phyloP scores from a whole-genome alignment of 2,113 vertebrate species.

The Butorides virescens region DNA sequence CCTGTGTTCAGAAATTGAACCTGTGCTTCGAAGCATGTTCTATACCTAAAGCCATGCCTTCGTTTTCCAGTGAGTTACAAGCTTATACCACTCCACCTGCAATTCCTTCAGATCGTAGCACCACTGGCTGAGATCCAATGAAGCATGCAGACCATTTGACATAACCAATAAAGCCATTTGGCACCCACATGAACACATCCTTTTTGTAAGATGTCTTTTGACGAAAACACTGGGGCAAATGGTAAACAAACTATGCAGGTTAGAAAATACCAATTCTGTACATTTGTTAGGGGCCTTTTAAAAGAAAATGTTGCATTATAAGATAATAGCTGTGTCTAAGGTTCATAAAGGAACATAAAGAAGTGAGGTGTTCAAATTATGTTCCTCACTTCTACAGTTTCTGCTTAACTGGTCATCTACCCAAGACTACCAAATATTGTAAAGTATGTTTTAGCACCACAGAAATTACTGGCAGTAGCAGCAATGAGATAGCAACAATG shows the following conservation, averaged over 20 bases:
- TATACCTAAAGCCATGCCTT: not conserved
- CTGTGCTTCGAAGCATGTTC: not conserved
- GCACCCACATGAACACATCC: not conserved
- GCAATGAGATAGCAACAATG: not conserved
- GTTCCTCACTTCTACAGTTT: not conserved
- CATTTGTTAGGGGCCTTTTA: not conserved
- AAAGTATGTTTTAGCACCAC: not conserved
- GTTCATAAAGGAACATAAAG: slow-evolving; percentile 53
- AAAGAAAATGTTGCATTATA: not conserved
- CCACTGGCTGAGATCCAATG: not conserved
- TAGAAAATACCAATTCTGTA: not conserved
- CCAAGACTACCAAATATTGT: not conserved
- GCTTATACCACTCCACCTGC: not conserved
- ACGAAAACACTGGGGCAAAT: not conserved
- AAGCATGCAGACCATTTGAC: not conserved
- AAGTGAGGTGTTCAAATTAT: slow-evolving; percentile 19
- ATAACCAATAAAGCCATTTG: not conserved
- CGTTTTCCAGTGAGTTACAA: not conserved
- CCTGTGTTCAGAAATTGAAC: not conserved
- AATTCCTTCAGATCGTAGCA: not conserved
- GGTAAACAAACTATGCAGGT: not conserved
- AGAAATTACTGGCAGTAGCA: not conserved
- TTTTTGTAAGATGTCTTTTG: not conserved
- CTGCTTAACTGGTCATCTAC: slow-evolving; percentile 39
- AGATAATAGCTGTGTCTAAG: slow-evolving; percentile 29